A percentile compares a stretch with the other conserved stretches of the same genome.
Evolutionary conservation across 1,140 invertebrate species (phyloP).

Genomic region (Helicoverpa zea): DNA sequence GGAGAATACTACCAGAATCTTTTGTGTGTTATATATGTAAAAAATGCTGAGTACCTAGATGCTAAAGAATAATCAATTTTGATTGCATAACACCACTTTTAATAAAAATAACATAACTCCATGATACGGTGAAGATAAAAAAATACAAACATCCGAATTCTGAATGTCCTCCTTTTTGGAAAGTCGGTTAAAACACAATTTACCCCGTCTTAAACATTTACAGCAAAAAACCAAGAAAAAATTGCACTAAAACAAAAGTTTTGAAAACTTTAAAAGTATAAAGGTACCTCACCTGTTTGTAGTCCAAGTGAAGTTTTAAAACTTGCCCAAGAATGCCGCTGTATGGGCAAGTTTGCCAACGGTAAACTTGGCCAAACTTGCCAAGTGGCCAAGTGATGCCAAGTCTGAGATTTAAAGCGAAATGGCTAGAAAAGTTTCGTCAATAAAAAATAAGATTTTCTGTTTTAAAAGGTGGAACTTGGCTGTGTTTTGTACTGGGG

Average conservation of each 20-base stretch:
- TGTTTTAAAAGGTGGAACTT: slow-evolving; percentile 5
- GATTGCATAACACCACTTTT: too few species aligned
- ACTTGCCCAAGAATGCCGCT: slow-evolving; percentile 15
- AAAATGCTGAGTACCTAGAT: too few species aligned
- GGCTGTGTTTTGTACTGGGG: background rate
- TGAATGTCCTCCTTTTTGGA: too few species aligned
- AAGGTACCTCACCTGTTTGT: slow-evolving; percentile 3
- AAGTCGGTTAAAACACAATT: background rate
- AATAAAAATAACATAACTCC: too few species aligned
- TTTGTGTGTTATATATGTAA: too few species aligned
- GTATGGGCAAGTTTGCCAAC: slow-evolving; percentile 29
- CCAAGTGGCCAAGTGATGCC: slow-evolving; percentile 37
- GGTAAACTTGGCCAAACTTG: slow-evolving; percentile 5
- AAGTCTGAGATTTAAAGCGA: slow-evolving; percentile 33
- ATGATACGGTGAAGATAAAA: too few species aligned
- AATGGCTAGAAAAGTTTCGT: slow-evolving; percentile 27
- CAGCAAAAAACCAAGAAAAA: background rate
- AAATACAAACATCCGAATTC: too few species aligned
- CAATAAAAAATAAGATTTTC: slow-evolving; percentile 23
- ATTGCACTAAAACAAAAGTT: slow-evolving; percentile 4
- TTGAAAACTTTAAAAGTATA: slow-evolving; percentile 18
- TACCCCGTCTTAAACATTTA: background rate
- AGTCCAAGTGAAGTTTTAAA: slow-evolving; percentile 17
- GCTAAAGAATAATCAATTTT: too few species aligned
- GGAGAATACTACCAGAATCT: too few species aligned